These are phyloP conservation scores for Takifugu bimaculatus DNA, from an alignment of 2,113 vertebrate species.

Conservation along the genomic window DNA sequence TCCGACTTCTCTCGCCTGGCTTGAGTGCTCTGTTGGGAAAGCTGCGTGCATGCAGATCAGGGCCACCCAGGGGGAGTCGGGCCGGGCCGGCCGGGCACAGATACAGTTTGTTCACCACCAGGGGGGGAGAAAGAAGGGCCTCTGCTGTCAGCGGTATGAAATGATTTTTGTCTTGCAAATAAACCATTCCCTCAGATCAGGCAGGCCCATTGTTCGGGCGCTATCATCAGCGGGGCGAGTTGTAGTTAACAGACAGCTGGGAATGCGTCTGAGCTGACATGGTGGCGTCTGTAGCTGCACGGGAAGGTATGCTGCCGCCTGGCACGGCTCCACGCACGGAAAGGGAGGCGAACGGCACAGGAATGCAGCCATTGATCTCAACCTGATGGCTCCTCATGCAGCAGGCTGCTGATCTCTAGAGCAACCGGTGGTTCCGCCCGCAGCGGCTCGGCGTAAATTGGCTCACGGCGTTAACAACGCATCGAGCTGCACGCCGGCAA, in stretches of 20 bases:
- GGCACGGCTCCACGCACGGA: conserved; percentile 2
- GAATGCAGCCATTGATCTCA: conserved; percentile 29
- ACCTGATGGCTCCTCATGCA: conserved; percentile 22
- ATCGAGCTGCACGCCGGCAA: conserved; percentile 30
- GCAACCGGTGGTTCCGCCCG: conserved; percentile 14
- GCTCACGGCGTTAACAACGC: conserved; percentile 38
- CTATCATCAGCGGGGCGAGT: conserved; percentile 51
- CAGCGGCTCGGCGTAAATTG: conserved; percentile 9
- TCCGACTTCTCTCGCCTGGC: conserved; percentile 23
- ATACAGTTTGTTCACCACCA: conserved; percentile 24
- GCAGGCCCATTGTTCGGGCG: conserved; percentile 46
- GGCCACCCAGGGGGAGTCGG: conserved; percentile 19
- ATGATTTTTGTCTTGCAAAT: conserved; percentile 68
- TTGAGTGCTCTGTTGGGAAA: conserved; percentile 56
- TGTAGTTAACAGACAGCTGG: conserved; percentile 42
- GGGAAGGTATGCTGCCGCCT: background rate
- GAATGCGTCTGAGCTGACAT: conserved; percentile 7
- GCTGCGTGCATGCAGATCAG: conserved; percentile 49
- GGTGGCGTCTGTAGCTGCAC: background rate
- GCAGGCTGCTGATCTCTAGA: conserved; percentile 10
- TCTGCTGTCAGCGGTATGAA: conserved; percentile 23
- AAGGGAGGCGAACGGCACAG: conserved; percentile 22
- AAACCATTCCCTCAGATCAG: conserved; percentile 36
- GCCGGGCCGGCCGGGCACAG: conserved; percentile 25
- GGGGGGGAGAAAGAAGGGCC: conserved; percentile 17